A percentile compares a stretch with the other conserved stretches of the same genome.
Evolutionary conservation across 2,113 vertebrate species (phyloP).

Genomic region (Rhinolophus sinicus): DNA sequence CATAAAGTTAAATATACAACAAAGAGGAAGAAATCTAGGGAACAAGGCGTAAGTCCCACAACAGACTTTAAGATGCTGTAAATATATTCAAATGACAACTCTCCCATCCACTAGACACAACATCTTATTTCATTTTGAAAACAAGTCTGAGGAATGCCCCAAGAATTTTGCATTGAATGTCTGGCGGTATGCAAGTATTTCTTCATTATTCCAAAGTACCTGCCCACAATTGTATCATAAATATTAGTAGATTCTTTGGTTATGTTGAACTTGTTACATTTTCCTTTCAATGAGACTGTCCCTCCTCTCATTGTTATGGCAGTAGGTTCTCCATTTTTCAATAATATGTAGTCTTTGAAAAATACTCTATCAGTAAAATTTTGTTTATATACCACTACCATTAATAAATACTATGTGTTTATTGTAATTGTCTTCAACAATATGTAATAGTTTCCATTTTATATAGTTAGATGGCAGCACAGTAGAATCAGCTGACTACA

Average conservation of each 20-base stretch:
- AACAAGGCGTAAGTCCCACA: conserved; percentile 66
- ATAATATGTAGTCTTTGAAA: neutral
- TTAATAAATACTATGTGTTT: neutral
- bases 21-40: conserved; percentile 68
- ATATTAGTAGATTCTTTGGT: conserved; percentile 23
- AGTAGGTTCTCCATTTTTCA: neutral
- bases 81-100: conserved; percentile 77
- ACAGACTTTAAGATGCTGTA: conserved; percentile 74
- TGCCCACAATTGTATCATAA: conserved; percentile 64
- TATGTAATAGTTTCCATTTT: neutral
- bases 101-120: conserved; percentile 72
- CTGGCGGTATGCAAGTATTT: conserved; percentile 65
- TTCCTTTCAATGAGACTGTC: neutral
- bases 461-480: neutral
- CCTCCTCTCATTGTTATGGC: neutral
- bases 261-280: neutral
- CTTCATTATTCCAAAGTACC: conserved; percentile 66
- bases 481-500: neutral
- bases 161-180: conserved; percentile 73
- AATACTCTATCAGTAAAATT: neutral
- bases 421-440: neutral
- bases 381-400: neutral
- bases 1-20: conserved; percentile 75
- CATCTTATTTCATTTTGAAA: conserved; percentile 79
- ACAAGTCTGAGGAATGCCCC: conserved; percentile 61